Evolutionary conservation across 2,113 vertebrate species (phyloP), one percentile per base, ranked within the genome.

Genomic region (Salvelinus namaycush): DNA sequence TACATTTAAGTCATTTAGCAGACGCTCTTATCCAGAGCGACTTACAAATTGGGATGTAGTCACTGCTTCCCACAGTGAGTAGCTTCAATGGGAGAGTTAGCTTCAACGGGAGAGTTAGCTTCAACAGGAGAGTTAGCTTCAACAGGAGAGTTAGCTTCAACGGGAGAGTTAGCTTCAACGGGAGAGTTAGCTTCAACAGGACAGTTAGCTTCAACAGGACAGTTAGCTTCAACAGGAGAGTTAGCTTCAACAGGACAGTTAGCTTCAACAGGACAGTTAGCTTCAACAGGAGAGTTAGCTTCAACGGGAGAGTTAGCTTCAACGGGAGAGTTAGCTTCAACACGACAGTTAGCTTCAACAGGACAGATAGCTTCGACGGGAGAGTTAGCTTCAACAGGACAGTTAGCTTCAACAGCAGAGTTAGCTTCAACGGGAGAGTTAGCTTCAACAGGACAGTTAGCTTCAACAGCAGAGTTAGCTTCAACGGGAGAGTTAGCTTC

Each of bases 401-500:
- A 83, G 87, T 87, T 79, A 79, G 76, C 68, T 87, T 80, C 62
- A 76, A 75, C 79, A 84, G 80, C 77, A 86, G 86, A 83, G 87
- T 87, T 75, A 87, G 88, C 27, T 27, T 27, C 27, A 27, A 27
- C 27, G 0, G 27, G 27, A 27, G 27, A 27, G 27, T 27, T 27
- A 27, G 27, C 27, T 27, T 27, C 27, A 27, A 27, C 0, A 3
- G 27, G 80, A 86, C 83, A 83, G 87, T 87, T 75, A 88, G 88
- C 89, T 69, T 83, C 84, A 72, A 77, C 26, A 26, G 26, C 1
- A 26, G 26, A 27, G 27, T 27, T 79, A 79, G 76, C 68, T 87
- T 80, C 62, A 76, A 75, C 78, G 83, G 80, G 80, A 86, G 86
- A 83, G 87, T 87, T 75, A 87, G 88, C 27, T 27, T 27, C 27